Evolutionary conservation across 2,113 vertebrate genomes (phyloP).

Genomic region (Engystomops pustulosus): DNA sequence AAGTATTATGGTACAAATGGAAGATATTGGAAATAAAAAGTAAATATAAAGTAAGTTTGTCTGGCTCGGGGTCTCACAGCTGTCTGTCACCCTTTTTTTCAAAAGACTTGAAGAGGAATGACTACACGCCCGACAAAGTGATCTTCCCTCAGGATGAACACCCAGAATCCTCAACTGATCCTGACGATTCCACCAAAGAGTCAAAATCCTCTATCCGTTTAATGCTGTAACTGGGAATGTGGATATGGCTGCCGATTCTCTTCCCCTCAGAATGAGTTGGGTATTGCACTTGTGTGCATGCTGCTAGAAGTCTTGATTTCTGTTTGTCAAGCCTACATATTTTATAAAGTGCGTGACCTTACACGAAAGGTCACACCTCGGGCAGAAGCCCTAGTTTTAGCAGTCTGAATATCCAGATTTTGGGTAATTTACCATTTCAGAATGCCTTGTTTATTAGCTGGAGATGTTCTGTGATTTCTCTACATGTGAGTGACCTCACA

Average conservation of each 20-base stretch:
- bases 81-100: conserved; percentile 11
- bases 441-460: conserved; percentile 1
- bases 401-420: not conserved
- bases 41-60: too few relatives aligned
- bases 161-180: conserved; percentile 77
- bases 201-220: conserved; percentile 84
- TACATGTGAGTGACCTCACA: not conserved
- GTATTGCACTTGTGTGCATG: conserved; percentile 46
- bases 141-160: conserved; percentile 88
- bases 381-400: not conserved
- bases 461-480: not conserved
- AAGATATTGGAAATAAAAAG: too few relatives aligned
- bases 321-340: not conserved
- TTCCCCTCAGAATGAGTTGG: conserved; percentile 13
- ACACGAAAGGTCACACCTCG: not conserved
- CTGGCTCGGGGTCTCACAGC: too few relatives aligned
- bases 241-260: not conserved
- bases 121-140: conserved; percentile 94
- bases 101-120: conserved; percentile 95
- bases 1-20: too few relatives aligned
- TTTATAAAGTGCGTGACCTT: not conserved
- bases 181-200: conserved; percentile 86
- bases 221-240: conserved; percentile 80
- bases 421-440: not conserved
- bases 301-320: conserved; percentile 36